phyloP scores from a whole-genome alignment of 1,140 invertebrate species.

The Diprion similis region DNA sequence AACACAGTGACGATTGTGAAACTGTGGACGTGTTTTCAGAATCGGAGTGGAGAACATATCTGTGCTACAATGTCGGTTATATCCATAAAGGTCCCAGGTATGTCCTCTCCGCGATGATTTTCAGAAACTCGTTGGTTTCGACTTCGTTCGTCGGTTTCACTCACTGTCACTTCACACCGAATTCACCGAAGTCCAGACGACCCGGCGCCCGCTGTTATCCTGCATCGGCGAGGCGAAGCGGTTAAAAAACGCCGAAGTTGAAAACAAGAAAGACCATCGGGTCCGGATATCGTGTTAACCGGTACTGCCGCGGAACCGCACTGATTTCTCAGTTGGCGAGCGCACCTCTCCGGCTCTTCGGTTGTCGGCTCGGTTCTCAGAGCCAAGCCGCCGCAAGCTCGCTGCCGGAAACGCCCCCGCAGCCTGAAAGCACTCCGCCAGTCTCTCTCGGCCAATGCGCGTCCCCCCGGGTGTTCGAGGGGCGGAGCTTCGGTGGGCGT shows the following conservation, averaged over 20 bases:
- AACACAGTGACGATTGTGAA: no score
- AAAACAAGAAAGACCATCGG: conserved; percentile 17
- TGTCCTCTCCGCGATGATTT: conserved; percentile 28
- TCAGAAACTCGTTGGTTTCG: no score
- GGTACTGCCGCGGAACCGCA: conserved; percentile 60
- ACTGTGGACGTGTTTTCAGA: no score
- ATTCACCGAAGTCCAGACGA: conserved; percentile 40
- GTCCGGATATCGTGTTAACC: conserved; percentile 44
- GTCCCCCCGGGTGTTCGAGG: conserved; percentile 19
- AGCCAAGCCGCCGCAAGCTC: conserved; percentile 21
- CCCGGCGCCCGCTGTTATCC: neutral
- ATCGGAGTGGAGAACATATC: no score
- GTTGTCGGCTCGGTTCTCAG: conserved; percentile 44
- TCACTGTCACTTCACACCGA: conserved; percentile 1
- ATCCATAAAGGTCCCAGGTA: conserved; percentile 28
- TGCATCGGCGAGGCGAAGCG: neutral
- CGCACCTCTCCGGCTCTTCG: conserved; percentile 32
- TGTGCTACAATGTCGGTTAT: conserved; percentile 36
- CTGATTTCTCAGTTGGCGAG: conserved; percentile 48
- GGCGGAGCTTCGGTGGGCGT: conserved; percentile 42
- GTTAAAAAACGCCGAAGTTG: neutral
- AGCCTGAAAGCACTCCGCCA: conserved; percentile 18
- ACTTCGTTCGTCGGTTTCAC: no score
- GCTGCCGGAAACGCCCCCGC: conserved; percentile 12
- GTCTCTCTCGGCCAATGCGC: conserved; percentile 17